A percentile compares a stretch with the other conserved stretches of the same genome.
Conservation (phyloP, 2,888 invertebrate species). For the Pachycephus smyrnensis region DNA sequence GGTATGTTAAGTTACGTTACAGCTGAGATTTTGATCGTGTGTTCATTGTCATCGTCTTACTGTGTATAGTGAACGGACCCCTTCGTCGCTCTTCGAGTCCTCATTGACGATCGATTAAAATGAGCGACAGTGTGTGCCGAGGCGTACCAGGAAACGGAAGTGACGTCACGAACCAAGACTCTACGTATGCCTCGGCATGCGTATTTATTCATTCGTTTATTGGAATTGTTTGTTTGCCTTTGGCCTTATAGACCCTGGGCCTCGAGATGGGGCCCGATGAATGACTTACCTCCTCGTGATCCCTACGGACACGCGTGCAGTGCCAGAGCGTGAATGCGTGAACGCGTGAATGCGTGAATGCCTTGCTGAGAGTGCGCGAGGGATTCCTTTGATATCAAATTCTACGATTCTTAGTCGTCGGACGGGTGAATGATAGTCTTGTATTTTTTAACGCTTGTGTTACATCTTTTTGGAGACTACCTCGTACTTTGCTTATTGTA, state of each 20-base stretch:
- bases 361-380: not conserved
- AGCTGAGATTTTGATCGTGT: not conserved
- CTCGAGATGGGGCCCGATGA: not conserved
- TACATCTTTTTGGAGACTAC: not conserved
- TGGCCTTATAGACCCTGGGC: conserved; percentile 21
- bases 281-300: not conserved
- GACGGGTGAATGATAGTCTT: not conserved
- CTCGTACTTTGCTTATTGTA: not conserved
- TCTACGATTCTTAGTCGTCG: not conserved
- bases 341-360: not conserved
- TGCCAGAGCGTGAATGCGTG: not conserved
- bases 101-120: conserved; percentile 49
- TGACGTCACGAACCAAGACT: conserved; percentile 52
- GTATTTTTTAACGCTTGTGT: not conserved
- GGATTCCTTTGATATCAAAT: not conserved
- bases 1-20: not conserved
- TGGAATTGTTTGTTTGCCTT: conserved; percentile 56
- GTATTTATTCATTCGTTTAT: conserved; percentile 54
- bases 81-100: not conserved
- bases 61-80: not conserved
- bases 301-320: not conserved
- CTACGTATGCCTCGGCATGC: conserved; percentile 37
- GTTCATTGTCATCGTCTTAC: not conserved
- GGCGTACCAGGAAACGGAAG: conserved; percentile 60
- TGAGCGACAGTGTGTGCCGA: conserved; percentile 49